Conservation (phyloP, 2,888 invertebrate species). For the Drosophila rellima region DNA sequence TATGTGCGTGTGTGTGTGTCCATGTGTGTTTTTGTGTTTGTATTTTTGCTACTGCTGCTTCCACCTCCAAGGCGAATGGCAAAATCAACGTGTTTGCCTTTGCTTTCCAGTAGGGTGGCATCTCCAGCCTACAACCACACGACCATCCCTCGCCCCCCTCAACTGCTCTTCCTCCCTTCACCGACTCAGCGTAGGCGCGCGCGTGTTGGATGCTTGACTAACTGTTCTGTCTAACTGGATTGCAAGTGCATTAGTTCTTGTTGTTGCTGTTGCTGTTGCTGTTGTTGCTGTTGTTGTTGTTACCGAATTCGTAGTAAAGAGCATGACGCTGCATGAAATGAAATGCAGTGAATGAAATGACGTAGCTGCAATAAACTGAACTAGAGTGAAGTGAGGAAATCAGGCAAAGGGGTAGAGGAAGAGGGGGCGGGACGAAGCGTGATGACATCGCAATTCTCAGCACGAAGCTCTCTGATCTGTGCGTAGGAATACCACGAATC, state of each 20-base stretch:
- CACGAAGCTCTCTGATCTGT: conserved; percentile 20
- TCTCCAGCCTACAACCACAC: conserved; percentile 5
- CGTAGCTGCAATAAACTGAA: conserved; percentile 50
- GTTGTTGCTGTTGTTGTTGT: conserved; percentile 28
- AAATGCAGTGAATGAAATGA: conserved; percentile 74
- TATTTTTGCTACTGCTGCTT: conserved; percentile 25
- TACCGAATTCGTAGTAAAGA: conserved; percentile 66
- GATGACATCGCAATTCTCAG: conserved; percentile 26
- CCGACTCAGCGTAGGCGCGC: conserved; percentile 50
- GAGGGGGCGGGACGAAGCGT: neutral
- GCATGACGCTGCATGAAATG: conserved; percentile 69
- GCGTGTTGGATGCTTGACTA: conserved; percentile 71
- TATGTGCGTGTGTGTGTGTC: conserved; percentile 36
- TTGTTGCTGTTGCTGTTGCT: conserved; percentile 30
- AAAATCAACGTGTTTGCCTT: conserved; percentile 78
- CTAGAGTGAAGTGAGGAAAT: neutral
- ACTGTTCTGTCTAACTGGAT: conserved; percentile 64
- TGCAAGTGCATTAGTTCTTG: conserved; percentile 68
- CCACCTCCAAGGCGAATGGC: conserved; percentile 61
- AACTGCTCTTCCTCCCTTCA: neutral
- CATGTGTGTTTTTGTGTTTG: conserved; percentile 35
- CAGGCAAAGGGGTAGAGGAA: neutral
- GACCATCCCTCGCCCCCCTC: neutral
- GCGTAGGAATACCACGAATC: conserved; percentile 20
- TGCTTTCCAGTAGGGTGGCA: conserved; percentile 64